A percentile compares a stretch with the other conserved stretches of the same genome.
These are phyloP conservation scores for Clarias platycephalus DNA, from an alignment of 2,797 vertebrate species.

Conservation along the genomic window DNA sequence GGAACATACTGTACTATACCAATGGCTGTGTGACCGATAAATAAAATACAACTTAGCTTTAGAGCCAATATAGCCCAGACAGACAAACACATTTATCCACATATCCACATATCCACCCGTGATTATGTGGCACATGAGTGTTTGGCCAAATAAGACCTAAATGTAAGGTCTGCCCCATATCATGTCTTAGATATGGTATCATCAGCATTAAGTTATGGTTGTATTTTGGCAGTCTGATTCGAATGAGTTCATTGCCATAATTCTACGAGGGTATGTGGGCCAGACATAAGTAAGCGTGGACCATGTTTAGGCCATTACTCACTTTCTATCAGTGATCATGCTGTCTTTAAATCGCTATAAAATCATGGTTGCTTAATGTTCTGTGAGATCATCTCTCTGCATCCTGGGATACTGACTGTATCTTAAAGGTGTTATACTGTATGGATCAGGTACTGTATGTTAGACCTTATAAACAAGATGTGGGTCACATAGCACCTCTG, in stretches of 20 bases:
- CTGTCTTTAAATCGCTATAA: conserved; percentile 8
- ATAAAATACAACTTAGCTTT: background rate
- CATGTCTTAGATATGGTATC: background rate
- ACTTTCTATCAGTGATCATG: background rate
- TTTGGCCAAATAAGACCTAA: background rate
- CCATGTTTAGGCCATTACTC: background rate
- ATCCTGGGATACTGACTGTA: conserved; percentile 34
- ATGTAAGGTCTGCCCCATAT: background rate
- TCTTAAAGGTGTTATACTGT: conserved; percentile 4
- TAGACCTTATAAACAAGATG: background rate
- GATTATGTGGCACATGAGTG: background rate
- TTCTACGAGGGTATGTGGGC: background rate
- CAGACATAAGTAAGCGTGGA: background rate
- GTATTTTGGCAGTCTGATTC: background rate
- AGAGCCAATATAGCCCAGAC: background rate
- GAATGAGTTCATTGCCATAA: background rate
- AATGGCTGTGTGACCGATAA: background rate
- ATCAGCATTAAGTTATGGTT: background rate
- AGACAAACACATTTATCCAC: background rate
- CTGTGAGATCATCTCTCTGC: conserved; percentile 52
- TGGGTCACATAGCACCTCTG: conserved; percentile 39
- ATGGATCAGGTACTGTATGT: background rate
- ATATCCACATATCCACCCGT: too few species aligned
- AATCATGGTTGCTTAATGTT: conserved; percentile 1
- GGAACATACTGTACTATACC: background rate